phyloP scores from a whole-genome alignment of 2,888 invertebrate species.

The Watsonalla binaria region DNA sequence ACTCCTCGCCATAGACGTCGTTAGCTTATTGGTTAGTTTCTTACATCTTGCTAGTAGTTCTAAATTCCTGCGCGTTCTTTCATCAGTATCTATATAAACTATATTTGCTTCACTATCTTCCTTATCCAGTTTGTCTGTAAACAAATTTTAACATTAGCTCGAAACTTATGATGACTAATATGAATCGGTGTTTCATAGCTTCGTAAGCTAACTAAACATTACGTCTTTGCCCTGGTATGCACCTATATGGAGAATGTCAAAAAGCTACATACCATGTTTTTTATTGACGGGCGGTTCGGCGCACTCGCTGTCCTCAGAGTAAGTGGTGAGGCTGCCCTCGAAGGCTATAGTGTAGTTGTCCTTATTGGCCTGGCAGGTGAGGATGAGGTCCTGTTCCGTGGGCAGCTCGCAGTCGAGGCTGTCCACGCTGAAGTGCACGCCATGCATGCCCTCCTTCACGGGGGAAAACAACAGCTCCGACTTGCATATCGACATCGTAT shows the following conservation, averaged over 20 bases:
- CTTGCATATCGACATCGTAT: conserved; percentile 94
- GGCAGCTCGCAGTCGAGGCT: conserved; percentile 92
- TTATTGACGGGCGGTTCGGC: conserved; percentile 73
- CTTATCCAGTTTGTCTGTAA: conserved; percentile 73
- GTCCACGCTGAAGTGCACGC: conserved; percentile 92
- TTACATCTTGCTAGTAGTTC: conserved; percentile 77
- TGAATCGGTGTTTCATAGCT: conserved; percentile 39
- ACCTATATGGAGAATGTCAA: conserved; percentile 12
- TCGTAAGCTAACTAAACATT: conserved; percentile 39
- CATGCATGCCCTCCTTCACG: conserved; percentile 87
- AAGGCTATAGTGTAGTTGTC: conserved; percentile 97
- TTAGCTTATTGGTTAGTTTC: conserved; percentile 76
- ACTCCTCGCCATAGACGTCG: conserved; percentile 91
- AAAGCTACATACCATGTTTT: conserved; percentile 59
- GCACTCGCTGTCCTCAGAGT: conserved; percentile 91
- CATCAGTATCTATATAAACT: conserved; percentile 65
- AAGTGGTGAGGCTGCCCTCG: conserved; percentile 91
- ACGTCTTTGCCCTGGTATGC: conserved; percentile 27
- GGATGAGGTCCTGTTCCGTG: conserved; percentile 89
- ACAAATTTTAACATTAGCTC: conserved; percentile 29
- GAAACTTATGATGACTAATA: conserved; percentile 41
- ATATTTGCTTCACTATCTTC: conserved; percentile 45
- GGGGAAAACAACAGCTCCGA: conserved; percentile 95
- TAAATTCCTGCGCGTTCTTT: conserved; percentile 78
- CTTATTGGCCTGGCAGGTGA: conserved; percentile 95